These are phyloP conservation scores for Eupsilia transversa DNA, from an alignment of 2,888 invertebrate species.

Conservation along the genomic window DNA sequence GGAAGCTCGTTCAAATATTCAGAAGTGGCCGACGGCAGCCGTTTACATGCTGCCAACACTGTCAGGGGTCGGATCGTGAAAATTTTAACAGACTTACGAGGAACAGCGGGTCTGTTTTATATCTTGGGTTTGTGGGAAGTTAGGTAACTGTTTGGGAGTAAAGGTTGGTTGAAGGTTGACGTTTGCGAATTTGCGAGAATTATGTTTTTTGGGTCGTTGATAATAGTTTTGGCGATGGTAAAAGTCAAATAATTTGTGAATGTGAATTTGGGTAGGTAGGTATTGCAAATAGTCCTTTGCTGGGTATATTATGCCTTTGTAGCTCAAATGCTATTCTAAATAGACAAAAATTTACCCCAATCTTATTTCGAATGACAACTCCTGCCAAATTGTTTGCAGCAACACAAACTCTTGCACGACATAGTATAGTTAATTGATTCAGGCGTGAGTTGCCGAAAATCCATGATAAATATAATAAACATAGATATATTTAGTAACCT, in stretches of 20 bases:
- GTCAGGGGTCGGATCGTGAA: constrained; percentile 37
- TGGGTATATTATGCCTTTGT: no score
- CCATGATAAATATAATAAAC: no score
- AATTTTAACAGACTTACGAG: constrained; percentile 42
- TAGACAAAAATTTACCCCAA: no score
- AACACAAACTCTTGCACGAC: no score
- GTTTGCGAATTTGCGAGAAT: not conserved
- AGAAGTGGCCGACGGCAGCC: constrained; percentile 21
- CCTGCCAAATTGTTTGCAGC: no score
- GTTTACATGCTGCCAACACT: constrained; percentile 28
- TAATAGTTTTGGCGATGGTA: not conserved
- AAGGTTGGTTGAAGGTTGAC: not conserved
- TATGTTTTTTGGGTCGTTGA: not conserved
- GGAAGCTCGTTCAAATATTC: constrained; percentile 47
- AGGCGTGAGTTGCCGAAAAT: no score
- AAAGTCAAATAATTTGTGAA: not conserved
- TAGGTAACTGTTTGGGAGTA: constrained; percentile 7
- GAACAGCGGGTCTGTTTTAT: constrained; percentile 23
- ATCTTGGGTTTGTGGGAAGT: constrained; percentile 10
- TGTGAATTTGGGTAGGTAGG: not conserved
- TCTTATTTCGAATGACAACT: no score
- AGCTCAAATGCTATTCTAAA: no score
- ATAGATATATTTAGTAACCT: no score
- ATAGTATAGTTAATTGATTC: no score
- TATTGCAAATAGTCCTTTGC: no score